phyloP scores from a whole-genome alignment of 1,140 invertebrate genomes.

The Daktulosphaira vitifoliae region DNA sequence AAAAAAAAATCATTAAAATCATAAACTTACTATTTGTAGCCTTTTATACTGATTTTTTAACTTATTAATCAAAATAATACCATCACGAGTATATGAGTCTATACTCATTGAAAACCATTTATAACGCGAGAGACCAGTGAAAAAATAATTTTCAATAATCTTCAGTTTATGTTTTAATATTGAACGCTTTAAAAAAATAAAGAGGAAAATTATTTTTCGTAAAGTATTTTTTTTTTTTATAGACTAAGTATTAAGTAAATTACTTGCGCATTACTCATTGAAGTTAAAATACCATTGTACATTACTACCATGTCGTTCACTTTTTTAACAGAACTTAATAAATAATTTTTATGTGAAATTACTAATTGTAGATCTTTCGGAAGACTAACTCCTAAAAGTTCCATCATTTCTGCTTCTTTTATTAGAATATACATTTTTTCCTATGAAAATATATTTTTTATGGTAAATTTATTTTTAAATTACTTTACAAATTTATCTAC shows the following conservation, averaged over 20 bases:
- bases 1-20: neutral
- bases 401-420: constrained; percentile 25
- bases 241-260: too few species aligned
- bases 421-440: constrained; percentile 2
- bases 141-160: constrained; percentile 19
- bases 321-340: neutral
- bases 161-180: constrained; percentile 19
- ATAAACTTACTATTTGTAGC: neutral
- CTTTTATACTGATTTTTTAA: constrained; percentile 3
- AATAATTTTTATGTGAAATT: constrained; percentile 7
- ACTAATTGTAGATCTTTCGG: neutral
- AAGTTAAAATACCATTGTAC: neutral
- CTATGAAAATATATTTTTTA: too few species aligned
- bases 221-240: too few species aligned
- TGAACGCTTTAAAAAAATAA: neutral
- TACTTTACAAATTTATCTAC: too few species aligned
- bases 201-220: too few species aligned
- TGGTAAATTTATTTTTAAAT: too few species aligned
- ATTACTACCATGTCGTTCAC: neutral
- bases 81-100: neutral
- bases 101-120: constrained; percentile 26
- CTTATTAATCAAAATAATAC: constrained; percentile 9
- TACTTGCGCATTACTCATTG: neutral
- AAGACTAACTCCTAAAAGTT: constrained; percentile 1
- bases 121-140: neutral